Conservation (phyloP, 1,140 invertebrate genomes). For the Chymomyza costata region DNA sequence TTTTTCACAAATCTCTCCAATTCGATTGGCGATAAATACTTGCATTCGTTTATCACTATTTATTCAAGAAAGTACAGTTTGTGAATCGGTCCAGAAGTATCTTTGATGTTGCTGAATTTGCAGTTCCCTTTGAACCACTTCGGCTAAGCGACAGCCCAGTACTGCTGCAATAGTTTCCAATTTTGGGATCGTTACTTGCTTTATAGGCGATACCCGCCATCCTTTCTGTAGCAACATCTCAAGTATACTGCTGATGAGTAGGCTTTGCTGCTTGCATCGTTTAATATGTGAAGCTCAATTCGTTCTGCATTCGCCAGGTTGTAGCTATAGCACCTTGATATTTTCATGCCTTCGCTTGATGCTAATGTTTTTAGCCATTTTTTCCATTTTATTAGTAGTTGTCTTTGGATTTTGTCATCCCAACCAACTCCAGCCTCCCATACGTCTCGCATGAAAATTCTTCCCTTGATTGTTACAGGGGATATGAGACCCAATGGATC, state of each 20-base stretch:
- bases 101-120: neutral
- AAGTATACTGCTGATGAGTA: conserved; percentile 1
- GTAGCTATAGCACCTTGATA: neutral
- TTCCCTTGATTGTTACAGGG: no score
- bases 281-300: no score
- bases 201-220: conserved; percentile 63
- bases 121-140: neutral
- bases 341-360: neutral
- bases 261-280: no score
- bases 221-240: no score
- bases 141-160: conserved; percentile 46
- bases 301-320: no score
- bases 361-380: no score
- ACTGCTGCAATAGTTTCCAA: conserved; percentile 72
- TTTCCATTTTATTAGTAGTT: neutral
- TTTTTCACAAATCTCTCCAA: no score
- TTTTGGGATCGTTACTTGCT: conserved; percentile 57
- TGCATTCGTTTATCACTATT: no score
- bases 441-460: no score
- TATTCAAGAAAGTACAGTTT: conserved; percentile 10
- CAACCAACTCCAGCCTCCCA: conserved; percentile 17
- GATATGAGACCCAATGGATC: conserved; percentile 17
- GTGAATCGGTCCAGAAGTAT: conserved; percentile 66
- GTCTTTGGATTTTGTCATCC: conserved; percentile 14
- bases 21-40: no score